Evolutionary conservation across 2,888 invertebrate genomes (phyloP), one percentile per base, ranked within the genome.

Genomic region (Galerucella nymphaeae): DNA sequence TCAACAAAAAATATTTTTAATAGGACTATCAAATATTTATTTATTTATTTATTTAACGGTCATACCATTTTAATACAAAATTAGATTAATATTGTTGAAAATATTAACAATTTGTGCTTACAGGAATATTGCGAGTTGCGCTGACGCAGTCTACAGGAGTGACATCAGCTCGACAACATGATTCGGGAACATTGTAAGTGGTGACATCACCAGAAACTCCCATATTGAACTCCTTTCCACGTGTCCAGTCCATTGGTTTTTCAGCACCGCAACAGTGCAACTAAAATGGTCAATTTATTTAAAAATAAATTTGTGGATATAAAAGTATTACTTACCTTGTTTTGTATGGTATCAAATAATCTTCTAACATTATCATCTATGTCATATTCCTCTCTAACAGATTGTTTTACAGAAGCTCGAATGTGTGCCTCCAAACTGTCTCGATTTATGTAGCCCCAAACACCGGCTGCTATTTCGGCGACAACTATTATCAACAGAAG

Each of bases 201-300:
- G 87, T 85, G 63, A 88, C 87, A 73, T 88, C 85, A 5, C 89
- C 87, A 0, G 88, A 88, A 42, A 90, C 85, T 11, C 87, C 88
- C 71, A 91, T 84, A 69, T 88, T 87, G 13, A 87, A 85, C 80
- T 89, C 91, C 78, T 88, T 88, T 76, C 91, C 91, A 16, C 89
- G 89, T 68, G 90, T 89, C 94, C 94, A 95, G 85, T 94, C 94
- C 0, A 86, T 86, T 2, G 93, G 92, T 59, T 90, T 90, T 78
- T 90, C 90, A 2, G 93, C 93, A 23, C 95, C 96, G 84, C 96
- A 96, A 83, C 95, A 96, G 79, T 91, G 86, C 74, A 95, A 87
- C 92, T 93, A 82, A 62, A 62, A 62, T 2, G 0, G 8, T 20
- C 23, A 58, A 58, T 55, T 18, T 38, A 6, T 30, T 16, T 16